Percentiles rank a stretch among this genome's conserved stretches.
phyloP scores from a whole-genome alignment of 2,113 vertebrate species.

The Enhydra lutris region DNA sequence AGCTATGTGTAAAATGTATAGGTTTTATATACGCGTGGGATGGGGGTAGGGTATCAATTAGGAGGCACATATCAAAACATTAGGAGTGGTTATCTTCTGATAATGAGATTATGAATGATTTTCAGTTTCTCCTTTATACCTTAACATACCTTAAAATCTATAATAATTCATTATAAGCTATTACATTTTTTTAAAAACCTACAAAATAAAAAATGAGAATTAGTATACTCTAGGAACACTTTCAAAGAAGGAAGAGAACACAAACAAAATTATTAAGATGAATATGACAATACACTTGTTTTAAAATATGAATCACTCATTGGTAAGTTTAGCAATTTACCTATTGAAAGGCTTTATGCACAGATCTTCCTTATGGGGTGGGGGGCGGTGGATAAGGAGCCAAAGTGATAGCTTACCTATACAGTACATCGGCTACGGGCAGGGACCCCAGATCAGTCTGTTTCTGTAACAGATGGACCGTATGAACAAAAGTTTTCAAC shows the following conservation, averaged over 20 bases:
- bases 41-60: neutral
- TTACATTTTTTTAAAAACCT: neutral
- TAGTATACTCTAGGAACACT: neutral
- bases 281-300: neutral
- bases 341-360: neutral
- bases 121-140: conserved; percentile 26
- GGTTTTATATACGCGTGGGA: neutral
- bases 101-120: neutral
- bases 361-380: neutral
- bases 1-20: neutral
- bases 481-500: conserved; percentile 98
- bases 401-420: conserved; percentile 88
- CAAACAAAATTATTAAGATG: neutral
- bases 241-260: neutral
- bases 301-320: neutral
- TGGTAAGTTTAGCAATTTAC: neutral
- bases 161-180: conserved; percentile 17
- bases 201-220: conserved; percentile 5
- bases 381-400: neutral
- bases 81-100: neutral
- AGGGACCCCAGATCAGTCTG: conserved; percentile 94
- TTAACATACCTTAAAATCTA: conserved; percentile 10
- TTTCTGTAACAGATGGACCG: conserved; percentile 97
- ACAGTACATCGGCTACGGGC: conserved; percentile 96
- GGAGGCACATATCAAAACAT: neutral